Base-by-base conservation (phyloP, 2,797 vertebrate species). In the Labeo calbasu region DNA sequence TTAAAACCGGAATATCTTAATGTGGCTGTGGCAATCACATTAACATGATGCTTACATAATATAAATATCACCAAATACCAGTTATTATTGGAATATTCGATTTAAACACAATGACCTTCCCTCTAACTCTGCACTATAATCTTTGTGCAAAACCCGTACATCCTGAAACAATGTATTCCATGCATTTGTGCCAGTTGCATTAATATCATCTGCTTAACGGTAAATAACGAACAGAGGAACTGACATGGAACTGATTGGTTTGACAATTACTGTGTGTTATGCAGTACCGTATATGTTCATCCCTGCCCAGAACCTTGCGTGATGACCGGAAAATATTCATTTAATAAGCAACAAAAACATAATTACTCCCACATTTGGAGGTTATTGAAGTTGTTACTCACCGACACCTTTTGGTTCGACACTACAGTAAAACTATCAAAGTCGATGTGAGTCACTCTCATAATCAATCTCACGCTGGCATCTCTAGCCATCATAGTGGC, bases 391-490 rank as follows among this genome's bases (percentile, higher is more conserved):
- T 63, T 28, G 73, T 77, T 77, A 77, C 50, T 83, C 81, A 65
- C 19, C 1, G 6, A 76, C 46, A 69, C 73, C 73, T 77, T 77
- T 83, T 14, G 13, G 51, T 59, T 70, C 69, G 73, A 83, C 82
- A 83, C 40, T 57, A 59, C 55, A 50, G 73, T 70, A 70, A 77
- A 70, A 83, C 63, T 83, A 83, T 69, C 73, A 50, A 83, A 83
- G 51, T 83, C 73, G 2, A 59, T 55, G 66, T 78, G 46, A 71
- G 63, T 82, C 77, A 82, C 55, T 82, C 75, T 78, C 23, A 32
- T 72, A 79, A 86, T 77, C 80, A 78, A 77, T 82, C 75, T 71
- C 75, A 77, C 9, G 48, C 80, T 83, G 80, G 66, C 85, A 86
- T 77, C 57, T 66, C 75, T 61, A 68, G 57, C 70, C 36, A 84